Evolutionary conservation across 2,113 vertebrate species (phyloP).

Genomic region (Stegostoma tigrinum): DNA sequence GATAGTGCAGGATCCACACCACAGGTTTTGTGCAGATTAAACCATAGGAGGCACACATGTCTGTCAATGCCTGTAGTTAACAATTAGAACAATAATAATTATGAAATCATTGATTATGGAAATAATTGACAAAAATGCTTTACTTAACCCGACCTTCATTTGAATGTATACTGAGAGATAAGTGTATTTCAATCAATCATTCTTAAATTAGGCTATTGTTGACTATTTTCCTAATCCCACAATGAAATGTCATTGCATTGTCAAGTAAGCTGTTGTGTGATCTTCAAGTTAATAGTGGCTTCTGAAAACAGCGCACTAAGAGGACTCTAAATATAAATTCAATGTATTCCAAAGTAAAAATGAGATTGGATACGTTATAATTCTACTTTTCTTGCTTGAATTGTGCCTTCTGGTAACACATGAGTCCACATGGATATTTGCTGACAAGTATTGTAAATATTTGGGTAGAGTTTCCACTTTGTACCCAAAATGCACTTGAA

Average conservation of each 20-base stretch:
- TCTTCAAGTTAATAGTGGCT: background rate
- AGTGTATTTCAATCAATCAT: background rate
- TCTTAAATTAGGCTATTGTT: background rate
- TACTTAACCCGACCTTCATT: background rate
- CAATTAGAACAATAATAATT: background rate
- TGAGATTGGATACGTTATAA: background rate
- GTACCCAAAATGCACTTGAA: background rate
- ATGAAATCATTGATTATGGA: background rate
- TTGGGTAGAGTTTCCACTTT: background rate
- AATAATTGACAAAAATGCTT: background rate
- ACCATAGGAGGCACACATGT: slow-evolving; percentile 59
- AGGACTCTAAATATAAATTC: background rate
- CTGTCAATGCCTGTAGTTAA: slow-evolving; percentile 53
- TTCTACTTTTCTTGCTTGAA: background rate
- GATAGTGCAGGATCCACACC: slow-evolving; percentile 64
- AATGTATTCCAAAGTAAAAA: background rate
- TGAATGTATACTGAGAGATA: no score
- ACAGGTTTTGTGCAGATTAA: slow-evolving; percentile 59
- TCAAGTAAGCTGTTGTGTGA: background rate
- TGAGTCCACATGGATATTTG: background rate
- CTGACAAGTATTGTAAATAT: background rate
- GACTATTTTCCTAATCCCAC: background rate
- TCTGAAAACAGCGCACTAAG: background rate
- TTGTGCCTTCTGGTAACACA: background rate
- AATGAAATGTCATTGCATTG: background rate